Base-by-base conservation (phyloP, 1,140 invertebrate genomes). In the Vanessa atalanta region DNA sequence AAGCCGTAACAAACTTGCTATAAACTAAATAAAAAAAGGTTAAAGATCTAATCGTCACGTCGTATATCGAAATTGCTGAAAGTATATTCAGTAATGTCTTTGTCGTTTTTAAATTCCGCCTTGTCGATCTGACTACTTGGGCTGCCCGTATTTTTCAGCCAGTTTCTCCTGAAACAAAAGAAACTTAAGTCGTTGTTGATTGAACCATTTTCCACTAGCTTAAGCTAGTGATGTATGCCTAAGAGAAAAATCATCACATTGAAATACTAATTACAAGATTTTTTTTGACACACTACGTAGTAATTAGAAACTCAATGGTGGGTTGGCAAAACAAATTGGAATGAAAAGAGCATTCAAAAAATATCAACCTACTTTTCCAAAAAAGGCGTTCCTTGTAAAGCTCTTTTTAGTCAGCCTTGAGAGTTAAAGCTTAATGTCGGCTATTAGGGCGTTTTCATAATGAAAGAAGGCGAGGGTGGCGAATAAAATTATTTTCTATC, bases 71-170 rank as follows among this genome's bases (percentile, higher is more conserved):
- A 94, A 66, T 81, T 79, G 12, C 88, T 80, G 77, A 88, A 94
- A 5, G 87, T 83, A 37, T 83, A 90, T 61, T 90, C 77, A 0
- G 79, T 47, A 23, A 95, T 93, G 65, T 94, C 90, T 65, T 93
- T 93, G 81, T 95, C 94, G 79, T 96, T 95, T 43, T 83, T 93
- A 81, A 96, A 96, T 65, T 95, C 94, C 3, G 94, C 94, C 82
- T 95, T 95, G 1, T 95, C 95, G 75, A 96, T 96, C 75, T 88
- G 90, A 51, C 95, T 96, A 70, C 93, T 89, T 8, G 96, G 96
- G 87, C 96, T 96, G 43, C 96, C 96, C 43, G 86, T 94, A 23
- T 88, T 88, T 78, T 93, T 91, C 12, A 97, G 86, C 96, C 96
- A 97, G 20, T 94, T 80, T 93, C 96, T 96, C 96, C 95, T 95